Evolutionary conservation across 1,140 invertebrate genomes (phyloP).

Genomic region (Octopus sinensis): DNA sequence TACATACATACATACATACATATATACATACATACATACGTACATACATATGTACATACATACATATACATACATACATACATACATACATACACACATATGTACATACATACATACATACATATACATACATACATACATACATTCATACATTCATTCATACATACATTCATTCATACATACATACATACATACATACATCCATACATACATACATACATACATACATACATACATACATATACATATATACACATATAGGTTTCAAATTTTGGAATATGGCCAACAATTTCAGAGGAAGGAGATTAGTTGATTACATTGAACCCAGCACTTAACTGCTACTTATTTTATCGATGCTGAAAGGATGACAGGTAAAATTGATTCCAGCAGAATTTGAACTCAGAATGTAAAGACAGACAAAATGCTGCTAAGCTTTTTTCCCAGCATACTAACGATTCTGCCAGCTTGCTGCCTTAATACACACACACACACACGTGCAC

Average conservation of each 20-base stretch:
- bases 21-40: conserved; percentile 10
- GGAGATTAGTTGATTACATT: too few species aligned
- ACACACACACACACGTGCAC: too few species aligned
- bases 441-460: too few species aligned
- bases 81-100: conserved; percentile 17
- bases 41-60: conserved; percentile 10
- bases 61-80: conserved; percentile 15
- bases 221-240: background rate
- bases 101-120: background rate
- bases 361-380: too few species aligned
- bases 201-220: background rate
- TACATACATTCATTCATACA: background rate
- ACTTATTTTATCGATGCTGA: too few species aligned
- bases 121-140: background rate
- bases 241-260: background rate
- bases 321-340: too few species aligned
- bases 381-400: too few species aligned
- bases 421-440: too few species aligned
- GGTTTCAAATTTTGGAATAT: too few species aligned
- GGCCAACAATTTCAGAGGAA: too few species aligned
- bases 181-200: background rate
- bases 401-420: too few species aligned
- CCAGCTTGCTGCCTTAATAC: too few species aligned
- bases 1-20: conserved; percentile 16
- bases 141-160: background rate